A percentile compares a stretch with the other conserved stretches of the same genome.
Conservation (phyloP, 53 echinoderm and acorn worm species). For the Echinometra lucunter region DNA sequence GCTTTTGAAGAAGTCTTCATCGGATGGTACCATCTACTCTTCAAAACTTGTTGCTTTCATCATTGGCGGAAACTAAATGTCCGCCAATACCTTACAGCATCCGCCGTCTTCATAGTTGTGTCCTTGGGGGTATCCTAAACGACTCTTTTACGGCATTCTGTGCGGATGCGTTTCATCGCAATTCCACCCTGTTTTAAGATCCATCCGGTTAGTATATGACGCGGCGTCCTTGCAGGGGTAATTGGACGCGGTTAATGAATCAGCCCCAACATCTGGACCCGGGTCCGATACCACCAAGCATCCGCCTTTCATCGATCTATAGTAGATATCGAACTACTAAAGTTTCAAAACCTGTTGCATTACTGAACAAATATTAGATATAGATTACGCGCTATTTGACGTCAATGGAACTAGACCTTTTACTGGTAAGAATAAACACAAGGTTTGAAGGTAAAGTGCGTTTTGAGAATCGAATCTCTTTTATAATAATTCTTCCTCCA, state of each 20-base stretch:
- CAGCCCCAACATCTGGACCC: background rate
- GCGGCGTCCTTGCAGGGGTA: background rate
- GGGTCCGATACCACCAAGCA: background rate
- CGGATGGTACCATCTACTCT: background rate
- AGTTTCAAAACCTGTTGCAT: background rate
- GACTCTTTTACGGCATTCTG: background rate
- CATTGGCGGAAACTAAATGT: background rate
- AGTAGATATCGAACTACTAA: slow-evolving; percentile 42
- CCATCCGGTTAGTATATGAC: background rate
- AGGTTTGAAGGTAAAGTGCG: too few relatives aligned
- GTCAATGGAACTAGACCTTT: too few relatives aligned
- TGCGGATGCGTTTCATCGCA: background rate
- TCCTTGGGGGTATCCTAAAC: background rate
- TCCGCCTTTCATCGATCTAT: slow-evolving; percentile 13
- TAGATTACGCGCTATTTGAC: background rate
- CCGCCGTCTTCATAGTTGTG: background rate
- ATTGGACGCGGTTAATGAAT: slow-evolving; percentile 8
- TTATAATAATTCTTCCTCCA: too few relatives aligned
- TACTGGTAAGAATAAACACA: too few relatives aligned
- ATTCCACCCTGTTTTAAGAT: background rate
- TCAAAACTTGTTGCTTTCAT: background rate
- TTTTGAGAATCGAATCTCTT: too few relatives aligned
- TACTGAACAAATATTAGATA: background rate
- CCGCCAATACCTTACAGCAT: background rate
- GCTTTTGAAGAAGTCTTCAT: background rate